These are phyloP conservation scores for Psammodynastes pulverulentus DNA, from an alignment of 2,113 vertebrate genomes.

Conservation along the genomic window DNA sequence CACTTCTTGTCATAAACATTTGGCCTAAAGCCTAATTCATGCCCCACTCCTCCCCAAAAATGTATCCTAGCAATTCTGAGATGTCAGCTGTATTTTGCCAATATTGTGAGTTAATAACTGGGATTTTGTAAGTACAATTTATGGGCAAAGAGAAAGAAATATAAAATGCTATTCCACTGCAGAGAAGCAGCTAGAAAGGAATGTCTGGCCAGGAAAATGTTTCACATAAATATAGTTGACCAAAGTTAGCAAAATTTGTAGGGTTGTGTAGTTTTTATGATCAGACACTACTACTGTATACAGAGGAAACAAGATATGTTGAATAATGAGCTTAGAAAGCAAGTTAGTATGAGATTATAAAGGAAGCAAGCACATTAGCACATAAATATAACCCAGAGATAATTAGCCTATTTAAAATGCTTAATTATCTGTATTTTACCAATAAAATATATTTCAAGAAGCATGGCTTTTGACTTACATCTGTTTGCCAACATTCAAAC, in stretches of 20 bases:
- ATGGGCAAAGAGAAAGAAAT: not conserved
- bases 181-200: not conserved
- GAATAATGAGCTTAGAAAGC: not conserved
- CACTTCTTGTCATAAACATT: not conserved
- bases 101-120: not conserved
- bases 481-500: not conserved
- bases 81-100: not conserved
- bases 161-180: not conserved
- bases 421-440: not conserved
- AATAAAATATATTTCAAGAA: not conserved
- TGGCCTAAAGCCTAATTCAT: not conserved
- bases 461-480: constrained; percentile 6
- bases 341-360: not conserved
- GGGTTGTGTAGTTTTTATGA: not conserved
- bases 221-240: not conserved
- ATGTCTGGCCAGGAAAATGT: not conserved
- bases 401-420: not conserved
- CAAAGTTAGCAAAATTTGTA: not conserved
- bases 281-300: not conserved
- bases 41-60: too few species aligned
- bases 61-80: not conserved
- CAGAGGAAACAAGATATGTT: not conserved
- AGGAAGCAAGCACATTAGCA: not conserved
- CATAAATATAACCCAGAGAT: not conserved
- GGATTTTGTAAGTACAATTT: not conserved